Evolutionary conservation across 2,797 vertebrate genomes (phyloP).

Genomic region (Alauda arvensis): DNA sequence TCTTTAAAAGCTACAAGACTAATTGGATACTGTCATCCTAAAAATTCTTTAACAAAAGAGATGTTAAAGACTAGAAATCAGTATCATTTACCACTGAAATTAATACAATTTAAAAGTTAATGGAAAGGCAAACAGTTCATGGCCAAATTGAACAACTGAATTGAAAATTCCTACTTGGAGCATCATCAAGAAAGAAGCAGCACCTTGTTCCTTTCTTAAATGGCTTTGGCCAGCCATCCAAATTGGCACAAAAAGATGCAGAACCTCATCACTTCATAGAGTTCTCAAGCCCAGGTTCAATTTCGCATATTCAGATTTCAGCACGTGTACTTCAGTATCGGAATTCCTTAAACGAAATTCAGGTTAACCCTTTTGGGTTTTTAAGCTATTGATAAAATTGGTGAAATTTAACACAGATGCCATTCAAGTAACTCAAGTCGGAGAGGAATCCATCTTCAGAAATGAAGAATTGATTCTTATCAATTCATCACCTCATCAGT

Average conservation of each 20-base stretch:
- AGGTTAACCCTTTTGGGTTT: accelerated
- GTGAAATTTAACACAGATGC: not conserved
- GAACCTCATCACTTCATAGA: not conserved
- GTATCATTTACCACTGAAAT: not conserved
- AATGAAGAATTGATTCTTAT: not conserved
- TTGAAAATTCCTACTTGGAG: not conserved
- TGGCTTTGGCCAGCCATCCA: not conserved
- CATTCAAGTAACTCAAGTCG: not conserved
- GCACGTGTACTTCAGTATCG: not conserved
- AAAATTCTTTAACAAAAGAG: not conserved
- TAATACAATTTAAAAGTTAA: not conserved
- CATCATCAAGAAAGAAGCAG: not conserved
- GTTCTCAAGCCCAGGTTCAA: not conserved
- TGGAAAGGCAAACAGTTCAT: not conserved
- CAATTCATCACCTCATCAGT: not conserved
- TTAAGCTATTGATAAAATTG: not conserved
- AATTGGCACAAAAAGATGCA: not conserved
- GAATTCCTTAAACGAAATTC: not conserved
- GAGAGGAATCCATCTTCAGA: not conserved
- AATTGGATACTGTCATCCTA: not conserved
- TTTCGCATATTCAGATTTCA: not conserved
- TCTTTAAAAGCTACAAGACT: not conserved
- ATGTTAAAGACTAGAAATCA: not conserved
- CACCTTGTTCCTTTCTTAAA: not conserved
- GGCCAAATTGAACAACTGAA: not conserved